Evolutionary conservation across 2,888 invertebrate genomes (phyloP).

Genomic region (Sphinx pinastri): DNA sequence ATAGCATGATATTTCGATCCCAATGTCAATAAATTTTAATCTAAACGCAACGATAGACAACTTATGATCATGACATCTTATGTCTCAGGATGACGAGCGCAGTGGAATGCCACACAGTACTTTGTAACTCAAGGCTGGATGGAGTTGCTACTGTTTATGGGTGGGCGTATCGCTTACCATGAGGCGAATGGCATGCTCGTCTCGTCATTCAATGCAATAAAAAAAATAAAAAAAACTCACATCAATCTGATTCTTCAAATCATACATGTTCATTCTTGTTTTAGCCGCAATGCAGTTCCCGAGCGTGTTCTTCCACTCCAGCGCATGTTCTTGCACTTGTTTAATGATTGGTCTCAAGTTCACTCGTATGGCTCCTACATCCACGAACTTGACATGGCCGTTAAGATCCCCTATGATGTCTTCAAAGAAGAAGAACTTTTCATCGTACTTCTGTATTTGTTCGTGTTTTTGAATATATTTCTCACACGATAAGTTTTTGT

Average conservation of each 20-base stretch:
- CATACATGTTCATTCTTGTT: slow-evolving; percentile 87
- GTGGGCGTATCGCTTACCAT: too few relatives aligned
- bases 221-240: slow-evolving; percentile 68
- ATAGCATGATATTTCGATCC: too few relatives aligned
- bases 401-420: slow-evolving; percentile 88
- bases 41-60: too few relatives aligned
- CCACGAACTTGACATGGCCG: slow-evolving; percentile 82
- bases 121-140: too few relatives aligned
- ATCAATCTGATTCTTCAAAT: slow-evolving; percentile 88
- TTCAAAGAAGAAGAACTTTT: slow-evolving; percentile 93
- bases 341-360: slow-evolving; percentile 89
- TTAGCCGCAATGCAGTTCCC: slow-evolving; percentile 87
- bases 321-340: slow-evolving; percentile 87
- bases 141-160: too few relatives aligned
- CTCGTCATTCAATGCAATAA: too few relatives aligned
- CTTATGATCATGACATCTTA: too few relatives aligned
- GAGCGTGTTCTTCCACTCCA: slow-evolving; percentile 90
- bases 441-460: slow-evolving; percentile 87
- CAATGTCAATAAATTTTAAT: too few relatives aligned
- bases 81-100: too few relatives aligned
- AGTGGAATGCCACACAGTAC: too few relatives aligned
- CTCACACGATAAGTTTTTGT: slow-evolving; percentile 89
- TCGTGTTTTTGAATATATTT: slow-evolving; percentile 88
- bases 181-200: too few relatives aligned
- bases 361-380: slow-evolving; percentile 88